phyloP scores from a whole-genome alignment of 2,797 vertebrate genomes.

The Oceanodroma leucorhoa region DNA sequence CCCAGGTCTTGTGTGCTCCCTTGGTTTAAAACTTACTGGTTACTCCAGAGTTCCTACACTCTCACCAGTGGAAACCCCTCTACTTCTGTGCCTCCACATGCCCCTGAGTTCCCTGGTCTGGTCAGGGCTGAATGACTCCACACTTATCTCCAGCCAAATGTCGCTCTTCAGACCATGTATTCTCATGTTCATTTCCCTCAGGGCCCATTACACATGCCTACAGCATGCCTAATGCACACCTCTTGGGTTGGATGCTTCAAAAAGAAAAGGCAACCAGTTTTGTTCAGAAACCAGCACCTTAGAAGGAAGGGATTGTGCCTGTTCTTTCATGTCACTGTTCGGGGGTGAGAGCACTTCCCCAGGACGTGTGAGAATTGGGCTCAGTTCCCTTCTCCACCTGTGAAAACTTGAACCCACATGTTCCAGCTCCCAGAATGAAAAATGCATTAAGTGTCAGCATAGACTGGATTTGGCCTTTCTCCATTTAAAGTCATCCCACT shows the following conservation, averaged over 20 bases:
- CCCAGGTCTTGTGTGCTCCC: not conserved
- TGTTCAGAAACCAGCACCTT: not conserved
- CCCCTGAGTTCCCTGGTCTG: not conserved
- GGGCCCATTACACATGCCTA: not conserved
- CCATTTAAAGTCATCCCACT: not conserved
- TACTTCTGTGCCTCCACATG: not conserved
- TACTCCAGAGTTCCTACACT: not conserved
- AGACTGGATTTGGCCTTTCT: not conserved
- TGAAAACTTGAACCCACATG: not conserved
- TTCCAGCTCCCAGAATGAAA: not conserved
- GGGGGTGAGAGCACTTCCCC: not conserved
- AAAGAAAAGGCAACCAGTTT: not conserved
- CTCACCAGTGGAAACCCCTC: not conserved
- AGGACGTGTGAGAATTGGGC: fast-evolving
- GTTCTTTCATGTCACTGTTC: not conserved
- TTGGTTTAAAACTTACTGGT: not conserved
- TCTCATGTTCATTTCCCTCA: not conserved
- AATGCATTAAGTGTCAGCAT: not conserved
- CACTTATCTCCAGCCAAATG: not conserved
- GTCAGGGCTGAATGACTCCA: not conserved
- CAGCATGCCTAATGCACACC: not conserved
- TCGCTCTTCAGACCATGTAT: not conserved
- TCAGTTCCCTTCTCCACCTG: not conserved
- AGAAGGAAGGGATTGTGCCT: not conserved
- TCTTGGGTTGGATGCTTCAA: not conserved